Base-by-base conservation (phyloP, 2,888 invertebrate species). In the Corythucha ciliata region DNA sequence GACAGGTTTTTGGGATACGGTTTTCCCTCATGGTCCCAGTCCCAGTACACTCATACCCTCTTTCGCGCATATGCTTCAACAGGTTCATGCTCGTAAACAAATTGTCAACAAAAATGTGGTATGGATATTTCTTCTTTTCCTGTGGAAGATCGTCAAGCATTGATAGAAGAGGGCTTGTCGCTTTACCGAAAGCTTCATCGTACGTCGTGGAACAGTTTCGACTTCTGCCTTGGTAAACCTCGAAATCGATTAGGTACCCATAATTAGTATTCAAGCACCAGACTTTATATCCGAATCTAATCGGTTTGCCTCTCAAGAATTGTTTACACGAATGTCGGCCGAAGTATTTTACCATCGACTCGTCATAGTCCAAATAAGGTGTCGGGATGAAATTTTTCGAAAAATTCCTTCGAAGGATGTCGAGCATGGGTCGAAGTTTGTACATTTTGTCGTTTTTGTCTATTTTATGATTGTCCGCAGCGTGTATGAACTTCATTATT, bases 311-410 rank as follows among this genome's bases (percentile, higher is more conserved):
- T 24, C 39, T 21, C 16, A 50, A 53, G 45, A 55, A 52, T 47
- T 54, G 47, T 39, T 52, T 52, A 20, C 41, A 42, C 6, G 33
- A 39, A 48, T 52, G 52, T 52, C 59, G 54, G 36, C 64, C 65
- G 61, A 62, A 67, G 61, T 66, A 65, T 26, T 60, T 55, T 2
- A 65, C 56, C 62, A 66, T 64, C 24, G 57, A 55, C 53, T 66
- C 63, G 58, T 66, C 64, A 44, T 54, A 59, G 52, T 54, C 37
- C 14, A 63, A 45, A 47, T 62, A 54, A 54, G 48, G 49, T 33
- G 53, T 46, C 8, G 56, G 57, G 29, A 57, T 42, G 53, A 53
- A 58, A 53, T 53, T 37, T 26, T 48, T 33, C 21, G 61, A 25
- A 48, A 48, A 62, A 29, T 57, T 59, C n/a, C 48, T 47, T 54